A percentile compares a stretch with the other conserved stretches of the same genome.
These are phyloP conservation scores for Philaethria dido DNA, from an alignment of 2,888 invertebrate species.

Conservation along the genomic window DNA sequence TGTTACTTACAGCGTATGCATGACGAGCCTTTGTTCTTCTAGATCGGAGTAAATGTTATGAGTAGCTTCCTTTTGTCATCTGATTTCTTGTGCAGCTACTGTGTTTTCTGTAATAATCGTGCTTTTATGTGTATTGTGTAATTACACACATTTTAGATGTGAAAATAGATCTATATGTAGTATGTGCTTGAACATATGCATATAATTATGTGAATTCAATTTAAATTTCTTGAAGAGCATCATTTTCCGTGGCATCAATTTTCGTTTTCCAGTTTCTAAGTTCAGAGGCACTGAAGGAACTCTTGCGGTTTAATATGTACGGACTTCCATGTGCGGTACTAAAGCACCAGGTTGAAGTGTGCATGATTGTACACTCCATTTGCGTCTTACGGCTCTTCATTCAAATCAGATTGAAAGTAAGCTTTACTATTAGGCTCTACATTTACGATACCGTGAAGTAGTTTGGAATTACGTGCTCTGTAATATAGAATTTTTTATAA, in stretches of 20 bases:
- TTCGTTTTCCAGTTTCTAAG: slow-evolving; percentile 86
- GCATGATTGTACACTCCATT: slow-evolving; percentile 87
- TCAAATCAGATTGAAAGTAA: slow-evolving; percentile 88
- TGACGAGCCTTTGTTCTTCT: slow-evolving; percentile 82
- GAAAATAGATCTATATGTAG: too few relatives aligned
- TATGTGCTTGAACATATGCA: too few relatives aligned
- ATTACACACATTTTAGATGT: not conserved
- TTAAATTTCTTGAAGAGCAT: slow-evolving; percentile 68
- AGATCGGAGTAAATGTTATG: slow-evolving; percentile 85
- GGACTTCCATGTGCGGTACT: slow-evolving; percentile 86
- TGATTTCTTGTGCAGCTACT: slow-evolving; percentile 63
- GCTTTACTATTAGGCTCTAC: slow-evolving; percentile 85
- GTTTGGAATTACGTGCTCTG: slow-evolving; percentile 88
- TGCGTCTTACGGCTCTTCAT: slow-evolving; percentile 86
- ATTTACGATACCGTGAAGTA: slow-evolving; percentile 88
- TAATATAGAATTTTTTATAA: slow-evolving; percentile 20
- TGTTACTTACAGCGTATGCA: slow-evolving; percentile 63
- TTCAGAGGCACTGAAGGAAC: slow-evolving; percentile 85
- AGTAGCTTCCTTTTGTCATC: slow-evolving; percentile 74
- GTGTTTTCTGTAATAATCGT: slow-evolving; percentile 67
- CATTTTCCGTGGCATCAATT: slow-evolving; percentile 79
- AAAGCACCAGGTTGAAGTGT: slow-evolving; percentile 87
- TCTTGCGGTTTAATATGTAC: slow-evolving; percentile 85
- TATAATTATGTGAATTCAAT: not conserved
- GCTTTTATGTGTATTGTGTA: too few relatives aligned